These are phyloP conservation scores for Steinernema scapterisci DNA, from an alignment of 2,888 invertebrate genomes.

Conservation along the genomic window DNA sequence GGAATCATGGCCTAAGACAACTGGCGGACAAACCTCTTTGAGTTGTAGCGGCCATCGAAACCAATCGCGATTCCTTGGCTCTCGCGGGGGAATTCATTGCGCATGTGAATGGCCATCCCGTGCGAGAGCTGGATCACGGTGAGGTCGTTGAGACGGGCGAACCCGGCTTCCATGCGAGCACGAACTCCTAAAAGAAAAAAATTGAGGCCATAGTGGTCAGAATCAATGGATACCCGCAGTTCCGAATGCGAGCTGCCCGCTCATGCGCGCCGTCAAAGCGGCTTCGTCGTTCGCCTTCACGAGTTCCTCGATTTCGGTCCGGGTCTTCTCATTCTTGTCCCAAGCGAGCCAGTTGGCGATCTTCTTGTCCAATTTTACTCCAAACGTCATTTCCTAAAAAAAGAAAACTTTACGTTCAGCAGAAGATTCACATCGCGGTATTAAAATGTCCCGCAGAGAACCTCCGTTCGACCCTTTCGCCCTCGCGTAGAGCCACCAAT, in stretches of 20 bases:
- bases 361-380: constrained; percentile 45
- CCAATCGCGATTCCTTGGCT: constrained; percentile 60
- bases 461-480: no score
- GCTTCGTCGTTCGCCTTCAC: constrained; percentile 63
- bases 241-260: constrained; percentile 70
- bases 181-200: constrained; percentile 78
- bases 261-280: constrained; percentile 67
- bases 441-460: no score
- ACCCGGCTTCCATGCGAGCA: constrained; percentile 90
- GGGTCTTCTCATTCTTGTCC: constrained; percentile 63
- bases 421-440: no score
- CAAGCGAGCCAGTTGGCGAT: constrained; percentile 62
- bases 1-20: no score
- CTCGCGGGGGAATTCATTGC: constrained; percentile 38
- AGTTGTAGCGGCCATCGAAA: constrained; percentile 63
- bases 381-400: not conserved
- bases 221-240: constrained; percentile 68
- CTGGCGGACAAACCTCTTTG: constrained; percentile 48
- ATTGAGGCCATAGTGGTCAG: not conserved
- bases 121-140: constrained; percentile 78
- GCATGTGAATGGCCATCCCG: constrained; percentile 61
- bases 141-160: constrained; percentile 90
- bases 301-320: constrained; percentile 67
- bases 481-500: no score
- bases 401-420: not conserved